Conservation (phyloP, 2,888 invertebrate genomes). For the Synergus itoensis region DNA sequence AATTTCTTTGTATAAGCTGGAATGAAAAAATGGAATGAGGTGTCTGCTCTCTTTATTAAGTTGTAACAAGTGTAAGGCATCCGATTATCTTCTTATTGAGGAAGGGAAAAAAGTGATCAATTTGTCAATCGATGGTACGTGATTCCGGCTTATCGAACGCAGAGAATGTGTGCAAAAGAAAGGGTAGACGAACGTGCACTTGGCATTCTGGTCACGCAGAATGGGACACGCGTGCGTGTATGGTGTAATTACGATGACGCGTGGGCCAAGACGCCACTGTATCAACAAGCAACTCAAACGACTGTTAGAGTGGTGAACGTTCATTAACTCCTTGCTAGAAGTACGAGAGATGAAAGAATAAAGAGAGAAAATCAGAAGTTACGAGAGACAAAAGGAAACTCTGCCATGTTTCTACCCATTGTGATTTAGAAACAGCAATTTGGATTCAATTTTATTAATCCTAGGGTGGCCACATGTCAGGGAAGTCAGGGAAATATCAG, state of each 20-base stretch:
- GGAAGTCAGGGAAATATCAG: no score
- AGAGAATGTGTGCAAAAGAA: constrained; percentile 3
- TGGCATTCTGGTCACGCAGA: constrained; percentile 70
- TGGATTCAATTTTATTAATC: not conserved
- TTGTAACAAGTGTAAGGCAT: constrained; percentile 6
- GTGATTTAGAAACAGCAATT: not conserved
- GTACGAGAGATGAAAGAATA: constrained; percentile 44
- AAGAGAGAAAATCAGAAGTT: constrained; percentile 46
- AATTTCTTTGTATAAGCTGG: not conserved
- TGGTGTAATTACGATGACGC: constrained; percentile 73
- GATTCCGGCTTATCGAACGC: constrained; percentile 13
- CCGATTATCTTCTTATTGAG: constrained; percentile 42
- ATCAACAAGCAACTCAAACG: constrained; percentile 60
- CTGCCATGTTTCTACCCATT: not conserved
- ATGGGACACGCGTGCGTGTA: constrained; percentile 71
- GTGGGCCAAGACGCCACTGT: constrained; percentile 72
- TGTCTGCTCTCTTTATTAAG: constrained; percentile 45
- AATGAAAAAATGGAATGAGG: constrained; percentile 25
- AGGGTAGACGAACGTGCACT: constrained; percentile 46
- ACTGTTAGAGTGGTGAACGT: constrained; percentile 63
- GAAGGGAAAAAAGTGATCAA: constrained; percentile 17
- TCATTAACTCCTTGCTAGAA: constrained; percentile 66
- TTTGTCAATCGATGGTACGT: constrained; percentile 27
- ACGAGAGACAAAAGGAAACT: constrained; percentile 39
- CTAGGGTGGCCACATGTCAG: no score